phyloP scores from a whole-genome alignment of 1,140 invertebrate species.

The Aradophagus sp. region DNA sequence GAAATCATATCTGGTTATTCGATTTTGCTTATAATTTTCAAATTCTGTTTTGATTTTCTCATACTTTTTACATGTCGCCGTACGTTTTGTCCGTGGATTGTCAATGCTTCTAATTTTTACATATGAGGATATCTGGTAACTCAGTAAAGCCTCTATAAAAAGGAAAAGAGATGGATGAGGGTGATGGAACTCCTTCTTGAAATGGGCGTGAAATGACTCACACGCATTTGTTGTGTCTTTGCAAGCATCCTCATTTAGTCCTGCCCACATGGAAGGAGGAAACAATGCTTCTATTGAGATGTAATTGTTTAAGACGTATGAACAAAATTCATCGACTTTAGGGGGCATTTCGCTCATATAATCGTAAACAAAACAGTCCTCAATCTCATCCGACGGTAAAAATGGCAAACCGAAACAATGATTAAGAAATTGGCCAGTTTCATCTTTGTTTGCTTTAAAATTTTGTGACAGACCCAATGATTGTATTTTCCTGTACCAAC shows the following conservation, averaged over 20 bases:
- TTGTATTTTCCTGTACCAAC: slow-evolving; percentile 5
- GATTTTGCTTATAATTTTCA: no score
- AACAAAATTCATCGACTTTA: neutral
- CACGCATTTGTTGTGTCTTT: slow-evolving; percentile 31
- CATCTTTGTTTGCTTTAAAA: neutral
- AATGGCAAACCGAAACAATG: slow-evolving; percentile 6
- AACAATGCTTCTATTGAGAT: slow-evolving; percentile 12
- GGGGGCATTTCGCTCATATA: neutral
- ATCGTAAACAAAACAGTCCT: slow-evolving; percentile 6
- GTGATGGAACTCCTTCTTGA: slow-evolving; percentile 15
- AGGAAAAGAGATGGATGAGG: slow-evolving; percentile 1
- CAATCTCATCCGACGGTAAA: neutral
- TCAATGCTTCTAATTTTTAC: slow-evolving; percentile 20
- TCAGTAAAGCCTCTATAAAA: slow-evolving; percentile 3
- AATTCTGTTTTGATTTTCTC: no score
- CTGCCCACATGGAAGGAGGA: slow-evolving; percentile 16
- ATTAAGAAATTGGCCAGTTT: neutral
- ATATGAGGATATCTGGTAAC: slow-evolving; percentile 8
- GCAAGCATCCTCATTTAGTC: neutral
- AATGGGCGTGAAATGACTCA: slow-evolving; percentile 24
- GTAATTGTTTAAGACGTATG: slow-evolving; percentile 16
- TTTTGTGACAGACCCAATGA: neutral
- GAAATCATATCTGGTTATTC: no score
- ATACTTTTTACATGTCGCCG: neutral
- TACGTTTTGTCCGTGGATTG: neutral